These are phyloP conservation scores for Pseudochirops corinnae DNA, from an alignment of 2,797 vertebrate genomes.

Conservation along the genomic window DNA sequence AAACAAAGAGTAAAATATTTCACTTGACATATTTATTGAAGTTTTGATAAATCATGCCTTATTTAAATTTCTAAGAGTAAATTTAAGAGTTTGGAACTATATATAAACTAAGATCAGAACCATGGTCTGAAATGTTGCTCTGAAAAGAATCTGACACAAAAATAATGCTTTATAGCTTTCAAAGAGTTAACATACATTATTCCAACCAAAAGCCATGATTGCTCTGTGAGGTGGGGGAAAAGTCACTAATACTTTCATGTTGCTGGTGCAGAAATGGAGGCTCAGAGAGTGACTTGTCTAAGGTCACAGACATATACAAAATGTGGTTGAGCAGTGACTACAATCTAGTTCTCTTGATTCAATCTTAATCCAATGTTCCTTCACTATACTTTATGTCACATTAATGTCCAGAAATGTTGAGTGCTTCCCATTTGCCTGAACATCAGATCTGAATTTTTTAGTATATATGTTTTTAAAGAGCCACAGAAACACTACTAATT, in stretches of 20 bases:
- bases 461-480: not conserved
- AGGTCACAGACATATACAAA: not conserved
- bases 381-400: not conserved
- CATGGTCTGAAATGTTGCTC: not conserved
- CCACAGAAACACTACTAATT: not conserved
- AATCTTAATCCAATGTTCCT: constrained; percentile 23
- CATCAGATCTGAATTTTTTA: constrained; percentile 28
- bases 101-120: not conserved
- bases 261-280: not conserved
- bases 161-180: not conserved
- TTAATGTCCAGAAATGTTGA: not conserved
- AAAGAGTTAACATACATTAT: not conserved
- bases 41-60: not conserved
- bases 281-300: not conserved
- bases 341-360: not conserved
- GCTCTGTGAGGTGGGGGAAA: not conserved
- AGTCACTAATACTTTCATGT: not conserved
- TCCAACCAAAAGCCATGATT: not conserved
- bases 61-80: not conserved
- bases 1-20: not conserved
- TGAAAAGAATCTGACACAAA: not conserved
- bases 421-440: not conserved
- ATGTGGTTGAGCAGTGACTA: not conserved
- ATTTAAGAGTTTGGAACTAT: not conserved
- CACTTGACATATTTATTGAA: not conserved